phyloP scores from a whole-genome alignment of 2,888 invertebrate genomes.

The Copidosoma aretas region DNA sequence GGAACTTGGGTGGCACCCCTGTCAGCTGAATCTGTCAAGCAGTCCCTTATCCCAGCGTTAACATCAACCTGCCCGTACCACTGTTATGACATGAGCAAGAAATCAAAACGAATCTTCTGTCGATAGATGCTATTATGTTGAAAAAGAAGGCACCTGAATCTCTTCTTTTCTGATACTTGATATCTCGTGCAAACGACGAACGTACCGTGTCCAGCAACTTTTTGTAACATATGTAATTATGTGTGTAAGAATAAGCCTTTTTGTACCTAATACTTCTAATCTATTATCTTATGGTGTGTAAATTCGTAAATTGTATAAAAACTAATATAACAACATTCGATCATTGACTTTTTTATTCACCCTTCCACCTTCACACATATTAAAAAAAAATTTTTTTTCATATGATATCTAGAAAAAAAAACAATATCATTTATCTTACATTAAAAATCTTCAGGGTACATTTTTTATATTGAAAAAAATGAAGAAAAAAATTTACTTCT shows the following conservation, averaged over 20 bases:
- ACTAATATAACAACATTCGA: slow-evolving; percentile 30
- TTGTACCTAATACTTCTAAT: slow-evolving; percentile 23
- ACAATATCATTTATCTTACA: no score
- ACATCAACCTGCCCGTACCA: slow-evolving; percentile 52
- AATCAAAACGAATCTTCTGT: slow-evolving; percentile 50
- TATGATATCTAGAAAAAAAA: no score
- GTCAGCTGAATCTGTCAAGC: slow-evolving; percentile 52
- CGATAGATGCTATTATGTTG: slow-evolving; percentile 42
- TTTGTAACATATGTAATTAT: slow-evolving; percentile 41
- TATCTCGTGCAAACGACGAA: slow-evolving; percentile 7
- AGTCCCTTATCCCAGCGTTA: slow-evolving; percentile 54
- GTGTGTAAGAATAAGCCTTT: slow-evolving; percentile 26
- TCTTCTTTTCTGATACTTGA: background rate
- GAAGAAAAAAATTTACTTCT: no score
- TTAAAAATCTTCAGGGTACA: no score
- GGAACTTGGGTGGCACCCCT: slow-evolving; percentile 57
- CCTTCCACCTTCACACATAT: no score
- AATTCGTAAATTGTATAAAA: slow-evolving; percentile 37
- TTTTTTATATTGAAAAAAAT: no score
- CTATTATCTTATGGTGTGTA: slow-evolving; percentile 30
- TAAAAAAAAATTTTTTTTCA: no score
- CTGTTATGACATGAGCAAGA: slow-evolving; percentile 52
- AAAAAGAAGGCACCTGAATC: background rate
- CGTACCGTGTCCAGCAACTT: slow-evolving; percentile 16
- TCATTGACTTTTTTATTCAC: no score